These are phyloP conservation scores for Dromas ardeola DNA, from an alignment of 2,113 vertebrate genomes.

Conservation along the genomic window DNA sequence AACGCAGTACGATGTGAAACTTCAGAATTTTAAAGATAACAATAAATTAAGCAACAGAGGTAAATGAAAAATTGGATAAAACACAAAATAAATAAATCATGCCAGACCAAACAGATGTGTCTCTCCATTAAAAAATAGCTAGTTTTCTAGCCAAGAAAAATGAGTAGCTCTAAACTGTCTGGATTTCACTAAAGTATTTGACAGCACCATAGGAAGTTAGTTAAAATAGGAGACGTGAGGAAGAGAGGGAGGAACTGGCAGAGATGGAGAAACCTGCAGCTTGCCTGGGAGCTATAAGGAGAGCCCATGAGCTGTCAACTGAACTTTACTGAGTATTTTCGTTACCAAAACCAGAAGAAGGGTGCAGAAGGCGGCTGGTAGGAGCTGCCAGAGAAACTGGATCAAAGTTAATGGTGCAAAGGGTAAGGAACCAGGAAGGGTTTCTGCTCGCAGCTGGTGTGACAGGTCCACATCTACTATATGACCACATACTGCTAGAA, in stretches of 20 bases:
- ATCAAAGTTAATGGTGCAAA: background rate
- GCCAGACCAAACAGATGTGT: background rate
- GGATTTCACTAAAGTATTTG: background rate
- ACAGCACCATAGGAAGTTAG: background rate
- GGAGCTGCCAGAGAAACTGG: background rate
- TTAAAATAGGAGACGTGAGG: background rate
- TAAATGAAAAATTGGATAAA: background rate
- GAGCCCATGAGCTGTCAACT: background rate
- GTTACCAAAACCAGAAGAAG: background rate
- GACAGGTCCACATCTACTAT: background rate
- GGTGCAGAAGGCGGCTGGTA: background rate
- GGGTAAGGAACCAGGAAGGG: background rate
- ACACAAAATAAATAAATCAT: background rate
- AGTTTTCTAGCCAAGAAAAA: background rate
- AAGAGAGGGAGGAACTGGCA: background rate
- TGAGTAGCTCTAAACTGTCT: background rate
- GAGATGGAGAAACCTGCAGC: background rate
- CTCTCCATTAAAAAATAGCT: background rate
- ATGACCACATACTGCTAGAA: background rate
- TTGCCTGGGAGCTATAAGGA: background rate
- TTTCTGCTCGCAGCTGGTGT: background rate
- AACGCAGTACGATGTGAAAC: background rate
- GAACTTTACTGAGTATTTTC: background rate
- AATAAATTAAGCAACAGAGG: background rate
- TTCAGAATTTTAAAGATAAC: background rate